A percentile compares a stretch with the other conserved stretches of the same genome.
Conservation (phyloP, 2,113 vertebrate species). For the Noturus placidus region DNA sequence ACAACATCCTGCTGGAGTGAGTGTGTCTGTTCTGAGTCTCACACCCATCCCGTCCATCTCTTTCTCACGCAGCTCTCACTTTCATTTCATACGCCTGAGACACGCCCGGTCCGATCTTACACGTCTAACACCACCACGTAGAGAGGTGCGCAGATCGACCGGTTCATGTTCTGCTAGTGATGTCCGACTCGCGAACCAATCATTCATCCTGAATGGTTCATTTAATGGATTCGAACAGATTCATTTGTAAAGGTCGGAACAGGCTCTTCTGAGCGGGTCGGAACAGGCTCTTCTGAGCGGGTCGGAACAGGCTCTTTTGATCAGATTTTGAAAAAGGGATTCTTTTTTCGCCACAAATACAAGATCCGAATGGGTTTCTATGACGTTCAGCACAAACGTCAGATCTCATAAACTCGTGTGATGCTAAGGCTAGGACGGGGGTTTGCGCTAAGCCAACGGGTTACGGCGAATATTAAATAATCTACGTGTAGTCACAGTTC, state of each 20-base stretch:
- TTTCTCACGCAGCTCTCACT: background rate
- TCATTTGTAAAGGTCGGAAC: background rate
- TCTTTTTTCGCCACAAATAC: background rate
- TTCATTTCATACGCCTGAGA: background rate
- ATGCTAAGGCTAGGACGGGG: background rate
- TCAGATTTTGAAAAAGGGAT: background rate
- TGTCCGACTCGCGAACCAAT: background rate
- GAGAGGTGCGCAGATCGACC: background rate
- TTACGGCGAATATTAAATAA: background rate
- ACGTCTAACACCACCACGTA: background rate
- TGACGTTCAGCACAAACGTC: no score
- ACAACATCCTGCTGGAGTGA: slow-evolving; percentile 99
- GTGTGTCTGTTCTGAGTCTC: slow-evolving; percentile 59
- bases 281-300: no score
- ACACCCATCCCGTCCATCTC: background rate
- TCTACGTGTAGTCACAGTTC: background rate
- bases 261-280: no score
- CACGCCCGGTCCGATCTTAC: background rate
- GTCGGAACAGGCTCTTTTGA: no score
- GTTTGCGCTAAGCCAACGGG: background rate
- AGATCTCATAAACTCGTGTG: no score
- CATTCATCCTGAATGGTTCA: background rate
- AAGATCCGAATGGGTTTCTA: no score
- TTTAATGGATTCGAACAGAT: background rate
- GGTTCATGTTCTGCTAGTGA: background rate